Conservation (phyloP, 2,797 vertebrate genomes). For the Danio jaintianensis region DNA sequence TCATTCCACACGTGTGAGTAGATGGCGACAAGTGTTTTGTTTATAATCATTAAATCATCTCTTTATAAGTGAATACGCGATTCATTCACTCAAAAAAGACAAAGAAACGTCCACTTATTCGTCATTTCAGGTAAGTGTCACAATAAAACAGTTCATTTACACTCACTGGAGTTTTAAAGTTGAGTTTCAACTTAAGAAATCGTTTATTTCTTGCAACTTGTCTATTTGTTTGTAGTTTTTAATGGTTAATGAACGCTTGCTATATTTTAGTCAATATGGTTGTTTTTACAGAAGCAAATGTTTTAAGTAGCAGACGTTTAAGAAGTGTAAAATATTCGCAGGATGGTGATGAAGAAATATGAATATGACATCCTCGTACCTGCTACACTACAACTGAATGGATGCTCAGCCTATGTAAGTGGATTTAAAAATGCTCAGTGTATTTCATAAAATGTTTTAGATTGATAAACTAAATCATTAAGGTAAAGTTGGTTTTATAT, state of each 20-base stretch:
- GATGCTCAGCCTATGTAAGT: background rate
- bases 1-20: background rate
- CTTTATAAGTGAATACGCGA: accelerated
- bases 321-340: background rate
- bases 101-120: background rate
- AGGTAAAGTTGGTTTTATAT: too few species aligned
- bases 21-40: background rate
- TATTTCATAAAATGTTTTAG: too few species aligned
- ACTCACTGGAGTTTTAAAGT: background rate
- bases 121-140: background rate
- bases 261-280: background rate
- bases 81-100: background rate
- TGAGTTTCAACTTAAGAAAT: background rate
- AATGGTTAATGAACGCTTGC: background rate
- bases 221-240: background rate
- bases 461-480: too few species aligned
- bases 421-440: background rate
- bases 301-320: too few species aligned
- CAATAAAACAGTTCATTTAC: background rate
- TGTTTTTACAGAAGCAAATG: too few species aligned
- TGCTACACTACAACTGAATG: too few species aligned
- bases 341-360: background rate
- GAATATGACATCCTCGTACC: background rate
- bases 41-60: background rate
- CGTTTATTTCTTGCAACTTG: background rate